Conservation (phyloP, 1,140 invertebrate genomes). For the Drosophila micromelanica region DNA sequence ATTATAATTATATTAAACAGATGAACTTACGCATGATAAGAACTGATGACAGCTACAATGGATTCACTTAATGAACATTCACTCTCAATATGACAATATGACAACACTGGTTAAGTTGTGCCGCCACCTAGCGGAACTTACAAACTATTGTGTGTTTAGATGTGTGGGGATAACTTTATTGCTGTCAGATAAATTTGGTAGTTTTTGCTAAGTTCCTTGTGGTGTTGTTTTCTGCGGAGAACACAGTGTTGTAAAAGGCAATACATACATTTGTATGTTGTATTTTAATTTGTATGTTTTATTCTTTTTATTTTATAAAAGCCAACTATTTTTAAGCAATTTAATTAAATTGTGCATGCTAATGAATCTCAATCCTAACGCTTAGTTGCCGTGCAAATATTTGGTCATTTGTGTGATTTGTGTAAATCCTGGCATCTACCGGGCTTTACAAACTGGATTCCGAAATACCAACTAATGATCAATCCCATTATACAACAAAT, state of each 20-base stretch:
- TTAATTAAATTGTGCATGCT: constrained; percentile 21
- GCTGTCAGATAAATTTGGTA: no score
- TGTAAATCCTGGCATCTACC: background rate
- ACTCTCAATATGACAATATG: background rate
- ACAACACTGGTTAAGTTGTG: background rate
- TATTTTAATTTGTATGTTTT: no score
- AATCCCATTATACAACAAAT: constrained; percentile 67
- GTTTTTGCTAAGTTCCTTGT: no score
- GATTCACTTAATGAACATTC: background rate
- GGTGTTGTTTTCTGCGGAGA: no score
- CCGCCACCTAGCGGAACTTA: background rate
- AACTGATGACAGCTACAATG: background rate
- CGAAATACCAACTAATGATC: constrained; percentile 58
- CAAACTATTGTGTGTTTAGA: background rate
- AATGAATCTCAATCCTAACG: constrained; percentile 6
- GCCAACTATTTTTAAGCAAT: background rate
- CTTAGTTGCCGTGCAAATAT: constrained; percentile 16
- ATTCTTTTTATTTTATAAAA: no score
- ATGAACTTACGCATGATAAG: background rate
- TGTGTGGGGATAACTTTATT: no score
- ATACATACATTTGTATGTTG: no score
- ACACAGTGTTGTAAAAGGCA: no score
- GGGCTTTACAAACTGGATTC: background rate
- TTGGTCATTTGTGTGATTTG: constrained; percentile 16
- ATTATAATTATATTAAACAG: background rate